Evolutionary conservation across 37 sponge, comb jelly and placozoan species (phyloP).

Genomic region (Haliclona indistincta): DNA sequence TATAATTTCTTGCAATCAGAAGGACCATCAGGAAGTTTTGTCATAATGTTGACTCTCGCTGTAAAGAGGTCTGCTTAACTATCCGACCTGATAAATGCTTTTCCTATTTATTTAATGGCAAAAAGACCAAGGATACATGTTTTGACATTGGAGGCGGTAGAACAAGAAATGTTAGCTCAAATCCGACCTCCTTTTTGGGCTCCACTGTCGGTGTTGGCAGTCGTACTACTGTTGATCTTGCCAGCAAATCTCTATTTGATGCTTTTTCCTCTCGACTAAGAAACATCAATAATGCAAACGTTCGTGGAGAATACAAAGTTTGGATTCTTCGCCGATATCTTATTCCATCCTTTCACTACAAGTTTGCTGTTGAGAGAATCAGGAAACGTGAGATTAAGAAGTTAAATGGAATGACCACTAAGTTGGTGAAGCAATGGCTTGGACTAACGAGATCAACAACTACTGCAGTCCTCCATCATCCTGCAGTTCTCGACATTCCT

Average conservation of each 20-base stretch:
- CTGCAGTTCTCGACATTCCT: constrained; percentile 7
- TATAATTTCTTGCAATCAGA: too few species aligned
- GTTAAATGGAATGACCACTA: not conserved
- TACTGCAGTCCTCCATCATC: constrained; percentile 12
- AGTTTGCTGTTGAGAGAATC: not conserved
- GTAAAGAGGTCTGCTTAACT: constrained; percentile 6
- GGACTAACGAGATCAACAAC: constrained; percentile 16
- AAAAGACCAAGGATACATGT: not conserved
- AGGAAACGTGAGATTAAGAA: not conserved
- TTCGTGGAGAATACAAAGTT: constrained; percentile 4
- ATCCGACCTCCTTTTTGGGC: constrained; percentile 14
- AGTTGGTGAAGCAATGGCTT: constrained; percentile 21
- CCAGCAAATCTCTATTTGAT: not conserved
- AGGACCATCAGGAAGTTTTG: too few species aligned
- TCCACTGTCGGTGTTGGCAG: not conserved
- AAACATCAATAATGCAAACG: not conserved
- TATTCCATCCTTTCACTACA: not conserved
- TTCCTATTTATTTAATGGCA: constrained; percentile 2
- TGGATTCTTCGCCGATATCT: not conserved
- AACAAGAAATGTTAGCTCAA: not conserved
- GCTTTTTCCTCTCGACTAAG: not conserved
- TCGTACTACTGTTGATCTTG: not conserved
- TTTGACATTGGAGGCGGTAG: constrained; percentile 6
- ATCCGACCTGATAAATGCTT: constrained; percentile 23
- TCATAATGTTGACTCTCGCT: too few species aligned